These are phyloP conservation scores for Hylaea fasciaria DNA, from an alignment of 2,888 invertebrate species.

Conservation along the genomic window DNA sequence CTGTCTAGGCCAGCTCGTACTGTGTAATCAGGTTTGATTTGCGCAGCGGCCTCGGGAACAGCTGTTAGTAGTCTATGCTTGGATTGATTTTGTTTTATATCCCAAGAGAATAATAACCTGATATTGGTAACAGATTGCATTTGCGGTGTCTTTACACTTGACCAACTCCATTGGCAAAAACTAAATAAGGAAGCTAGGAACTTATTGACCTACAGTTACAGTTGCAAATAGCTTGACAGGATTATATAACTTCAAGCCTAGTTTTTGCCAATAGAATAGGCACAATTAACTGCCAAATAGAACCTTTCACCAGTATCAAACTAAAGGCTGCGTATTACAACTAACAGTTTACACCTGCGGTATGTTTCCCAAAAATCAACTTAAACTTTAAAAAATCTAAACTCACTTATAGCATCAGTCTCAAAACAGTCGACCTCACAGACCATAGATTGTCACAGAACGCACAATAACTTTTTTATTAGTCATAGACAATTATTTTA, in stretches of 20 bases:
- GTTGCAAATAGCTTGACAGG: no score
- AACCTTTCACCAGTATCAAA: background rate
- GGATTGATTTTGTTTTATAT: no score
- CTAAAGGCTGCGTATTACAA: background rate
- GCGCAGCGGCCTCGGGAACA: no score
- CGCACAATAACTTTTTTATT: conserved; percentile 35
- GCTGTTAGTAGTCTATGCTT: no score
- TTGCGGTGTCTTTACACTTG: no score
- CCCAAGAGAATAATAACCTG: no score
- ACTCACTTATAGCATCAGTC: conserved; percentile 77
- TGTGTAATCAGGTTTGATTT: background rate
- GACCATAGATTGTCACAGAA: conserved; percentile 48
- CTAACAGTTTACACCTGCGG: background rate
- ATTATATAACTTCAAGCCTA: background rate
- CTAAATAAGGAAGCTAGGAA: no score
- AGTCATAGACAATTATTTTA: conserved; percentile 41
- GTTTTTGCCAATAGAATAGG: no score
- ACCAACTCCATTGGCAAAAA: no score
- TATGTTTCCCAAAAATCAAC: conserved; percentile 45
- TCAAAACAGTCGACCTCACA: conserved; percentile 62
- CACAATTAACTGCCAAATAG: background rate
- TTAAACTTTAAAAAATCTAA: conserved; percentile 61
- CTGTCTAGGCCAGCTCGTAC: background rate
- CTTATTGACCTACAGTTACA: no score
- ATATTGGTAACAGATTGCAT: no score